Evolutionary conservation across 35 echinoderm and acorn worm species (phyloP), one percentile per base, ranked within the genome.

Genomic region (Acanthaster planci): DNA sequence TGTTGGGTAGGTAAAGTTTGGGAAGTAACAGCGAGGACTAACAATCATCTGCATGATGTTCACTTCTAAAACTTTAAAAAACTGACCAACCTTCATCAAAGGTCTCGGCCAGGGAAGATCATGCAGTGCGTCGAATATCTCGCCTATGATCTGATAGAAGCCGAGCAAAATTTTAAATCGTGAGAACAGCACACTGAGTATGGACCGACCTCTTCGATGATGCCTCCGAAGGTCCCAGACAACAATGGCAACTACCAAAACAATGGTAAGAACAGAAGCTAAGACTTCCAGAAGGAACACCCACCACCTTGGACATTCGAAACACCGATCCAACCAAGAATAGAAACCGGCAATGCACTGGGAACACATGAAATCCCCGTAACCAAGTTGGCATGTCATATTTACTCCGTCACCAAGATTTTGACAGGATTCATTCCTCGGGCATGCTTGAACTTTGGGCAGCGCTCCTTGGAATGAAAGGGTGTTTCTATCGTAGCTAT

Each of bases 81-180:
- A 17, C 22, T 81, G 15, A 19, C 87, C 87, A 18, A 89, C 1
- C 29, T 59, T 67, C 50, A n/a, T 19, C 4, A 89, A 37, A 32
- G 53, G 54, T 39, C 38, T 57, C 31, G 40, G 51, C 78, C 78
- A 89, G 37, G 78, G 35, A 35, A 89, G n/a, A 7, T 72, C 59
- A 29, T 89, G 12, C 15, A 89, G 26, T 7, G 78, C 60, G 2
- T 57, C 36, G 51, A 76, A 82, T 14, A 89, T 57, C 32, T 80
- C 87, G 23, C 87, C 87, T 38, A 80, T 76, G 21, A 89, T 78
- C 27, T 89, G 87, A 76, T 89, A 89, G 39, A 89, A 89, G 51
- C 87, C 87, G 0, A 89, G 87, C 39, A 89, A 47, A 35, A 89
- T 89, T 76, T 89, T 89, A 23, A 67, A 59, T 35, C 79, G 19